phyloP scores from a whole-genome alignment of 2,113 vertebrate species.

The Toxostoma redivivum region DNA sequence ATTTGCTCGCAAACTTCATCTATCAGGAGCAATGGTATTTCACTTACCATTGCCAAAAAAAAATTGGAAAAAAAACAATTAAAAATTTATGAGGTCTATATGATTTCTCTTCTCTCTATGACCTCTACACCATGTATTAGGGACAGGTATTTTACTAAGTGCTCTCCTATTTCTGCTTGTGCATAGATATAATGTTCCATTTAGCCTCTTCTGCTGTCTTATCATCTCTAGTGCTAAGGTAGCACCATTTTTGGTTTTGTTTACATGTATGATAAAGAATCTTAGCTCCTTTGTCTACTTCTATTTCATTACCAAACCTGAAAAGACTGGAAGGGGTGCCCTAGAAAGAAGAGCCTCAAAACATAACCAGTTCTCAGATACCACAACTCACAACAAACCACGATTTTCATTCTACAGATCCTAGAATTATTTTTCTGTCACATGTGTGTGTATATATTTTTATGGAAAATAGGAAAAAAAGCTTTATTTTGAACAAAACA shows the following conservation, averaged over 20 bases:
- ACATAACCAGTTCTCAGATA: neutral
- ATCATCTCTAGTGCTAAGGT: neutral
- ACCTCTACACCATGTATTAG: neutral
- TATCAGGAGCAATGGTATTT: neutral
- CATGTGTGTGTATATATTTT: neutral
- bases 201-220: neutral
- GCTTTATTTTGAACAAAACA: neutral
- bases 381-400: neutral
- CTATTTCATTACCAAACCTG: neutral
- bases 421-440: neutral
- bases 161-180: neutral
- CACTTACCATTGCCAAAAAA: neutral
- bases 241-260: neutral
- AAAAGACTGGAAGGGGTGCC: neutral
- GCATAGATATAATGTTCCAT: neutral
- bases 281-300: neutral
- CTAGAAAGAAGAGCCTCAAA: neutral
- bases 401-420: neutral
- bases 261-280: neutral
- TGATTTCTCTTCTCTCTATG: neutral
- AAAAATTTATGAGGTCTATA: neutral
- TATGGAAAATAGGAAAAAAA: neutral
- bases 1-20: slow-evolving; percentile 8
- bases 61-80: neutral
- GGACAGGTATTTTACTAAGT: neutral